Conservation (phyloP, 92 coral and sea anemone species). For the Micromussa lordhowensis region DNA sequence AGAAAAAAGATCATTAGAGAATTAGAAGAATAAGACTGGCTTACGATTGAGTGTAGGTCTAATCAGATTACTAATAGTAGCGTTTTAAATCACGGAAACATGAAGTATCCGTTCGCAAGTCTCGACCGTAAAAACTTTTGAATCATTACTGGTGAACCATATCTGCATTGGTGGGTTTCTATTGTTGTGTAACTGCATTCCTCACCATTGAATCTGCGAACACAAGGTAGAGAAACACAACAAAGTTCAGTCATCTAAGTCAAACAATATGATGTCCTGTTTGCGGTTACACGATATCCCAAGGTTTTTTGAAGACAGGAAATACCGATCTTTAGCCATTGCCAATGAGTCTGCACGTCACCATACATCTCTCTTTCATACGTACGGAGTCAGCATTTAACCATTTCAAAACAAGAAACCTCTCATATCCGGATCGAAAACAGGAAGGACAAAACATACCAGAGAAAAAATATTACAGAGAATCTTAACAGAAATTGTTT, state of each 20-base stretch:
- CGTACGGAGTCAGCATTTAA: not conserved
- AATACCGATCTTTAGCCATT: not conserved
- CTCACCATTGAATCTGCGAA: not conserved
- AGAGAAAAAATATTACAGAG: not conserved
- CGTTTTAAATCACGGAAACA: not conserved
- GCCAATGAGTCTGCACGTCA: not conserved
- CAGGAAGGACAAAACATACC: not conserved
- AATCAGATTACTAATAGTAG: not conserved
- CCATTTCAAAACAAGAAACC: not conserved
- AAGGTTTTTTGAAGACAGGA: slow-evolving; percentile 17
- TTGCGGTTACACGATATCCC: not conserved
- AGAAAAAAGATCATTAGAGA: not conserved
- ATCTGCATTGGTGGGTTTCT: not conserved
- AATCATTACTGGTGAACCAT: not conserved
- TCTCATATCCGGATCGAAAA: slow-evolving; percentile 12
- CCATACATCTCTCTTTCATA: no score
- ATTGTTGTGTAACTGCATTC: not conserved
- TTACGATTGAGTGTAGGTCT: not conserved
- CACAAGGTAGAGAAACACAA: not conserved
- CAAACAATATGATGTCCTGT: slow-evolving; percentile 2
- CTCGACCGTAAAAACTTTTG: no score
- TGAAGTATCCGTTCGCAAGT: not conserved
- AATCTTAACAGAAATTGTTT: slow-evolving; percentile 38
- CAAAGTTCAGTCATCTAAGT: not conserved
- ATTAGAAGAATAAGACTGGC: not conserved